phyloP scores from a whole-genome alignment of 1,140 invertebrate species.

The Pogonognathellus flavescens region DNA sequence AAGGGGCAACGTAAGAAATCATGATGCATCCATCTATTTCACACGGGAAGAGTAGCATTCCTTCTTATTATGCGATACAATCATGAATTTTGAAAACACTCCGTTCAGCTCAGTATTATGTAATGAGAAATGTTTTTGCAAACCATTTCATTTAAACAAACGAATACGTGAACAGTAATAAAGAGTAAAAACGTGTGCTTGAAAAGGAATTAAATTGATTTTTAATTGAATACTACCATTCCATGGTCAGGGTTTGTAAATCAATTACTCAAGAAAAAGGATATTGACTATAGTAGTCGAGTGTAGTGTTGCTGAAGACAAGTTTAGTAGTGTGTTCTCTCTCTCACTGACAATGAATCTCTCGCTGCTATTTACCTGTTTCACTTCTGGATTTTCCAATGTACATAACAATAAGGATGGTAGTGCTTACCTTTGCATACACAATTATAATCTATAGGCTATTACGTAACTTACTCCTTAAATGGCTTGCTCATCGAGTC shows the following conservation, averaged over 20 bases:
- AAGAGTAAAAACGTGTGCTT: not conserved
- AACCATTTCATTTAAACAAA: too few relatives aligned
- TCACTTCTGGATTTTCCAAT: conserved; percentile 29
- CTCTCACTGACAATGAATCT: not conserved
- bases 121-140: too few relatives aligned
- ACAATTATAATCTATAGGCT: not conserved
- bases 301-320: too few relatives aligned
- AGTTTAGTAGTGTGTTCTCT: not conserved
- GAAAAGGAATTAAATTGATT: not conserved
- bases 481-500: conserved; percentile 27
- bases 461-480: conserved; percentile 44
- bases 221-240: conserved; percentile 15
- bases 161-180: too few relatives aligned
- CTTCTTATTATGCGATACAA: too few relatives aligned
- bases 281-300: too few relatives aligned
- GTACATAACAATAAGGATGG: not conserved
- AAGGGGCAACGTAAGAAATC: too few relatives aligned
- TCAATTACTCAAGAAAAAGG: not conserved
- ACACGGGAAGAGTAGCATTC: too few relatives aligned
- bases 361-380: conserved; percentile 1
- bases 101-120: too few relatives aligned
- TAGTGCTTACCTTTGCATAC: not conserved
- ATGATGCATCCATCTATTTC: too few relatives aligned
- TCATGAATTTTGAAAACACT: too few relatives aligned
- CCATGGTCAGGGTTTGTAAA: conserved; percentile 3